Base-by-base conservation (phyloP, 2,888 invertebrate species). In the Torymus aiolomorphi region DNA sequence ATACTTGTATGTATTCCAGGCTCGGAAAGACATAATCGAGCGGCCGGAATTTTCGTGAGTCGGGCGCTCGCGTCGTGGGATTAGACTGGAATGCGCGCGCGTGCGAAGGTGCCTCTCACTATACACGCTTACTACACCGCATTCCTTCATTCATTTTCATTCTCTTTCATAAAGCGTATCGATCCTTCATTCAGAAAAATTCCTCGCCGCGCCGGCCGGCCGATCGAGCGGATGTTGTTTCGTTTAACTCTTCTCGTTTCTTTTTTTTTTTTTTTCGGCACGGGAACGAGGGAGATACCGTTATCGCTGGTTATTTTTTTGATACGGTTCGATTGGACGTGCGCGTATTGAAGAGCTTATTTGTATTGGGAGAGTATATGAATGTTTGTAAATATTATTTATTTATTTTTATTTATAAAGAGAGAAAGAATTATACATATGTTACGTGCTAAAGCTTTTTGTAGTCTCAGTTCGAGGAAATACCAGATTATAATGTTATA, bases 71-170 rank as follows among this genome's bases (percentile, higher is more conserved):
- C 80, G 74, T 54, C 83, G 82, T 84, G 83, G 85, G 84, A 85
- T 86, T 87, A 88, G 88, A 84, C 84, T 88, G 88, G 88, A 88
- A 88, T 88, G 88, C 86, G 85, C 82, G 83, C 86, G 83, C 86
- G 84, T 81, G 83, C 84, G 84, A 65, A 76, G 76, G 52, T 59
- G 76, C 80, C 70, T 65, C 80, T 80, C 73, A 4, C 49, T 52
- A 49, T 52, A 42, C n/a, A n/a, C 67, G 13, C 67, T 75, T 52
- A 51, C 72, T 72, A 24, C 54, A 56, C 70, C 76, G 71, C 80
- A 80, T 80, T 80, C 80, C 66, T 75, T 80, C 80, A 75, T 75
- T 80, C 76, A 71, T 75, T 80, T 74, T 80, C 66, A 71, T 80
- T 75, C 76, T 76, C 80, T 71, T 80, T 80, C 80, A 80, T 80